Evolutionary conservation across 2,888 invertebrate species (phyloP).

Genomic region (Amphimallon solstitiale): DNA sequence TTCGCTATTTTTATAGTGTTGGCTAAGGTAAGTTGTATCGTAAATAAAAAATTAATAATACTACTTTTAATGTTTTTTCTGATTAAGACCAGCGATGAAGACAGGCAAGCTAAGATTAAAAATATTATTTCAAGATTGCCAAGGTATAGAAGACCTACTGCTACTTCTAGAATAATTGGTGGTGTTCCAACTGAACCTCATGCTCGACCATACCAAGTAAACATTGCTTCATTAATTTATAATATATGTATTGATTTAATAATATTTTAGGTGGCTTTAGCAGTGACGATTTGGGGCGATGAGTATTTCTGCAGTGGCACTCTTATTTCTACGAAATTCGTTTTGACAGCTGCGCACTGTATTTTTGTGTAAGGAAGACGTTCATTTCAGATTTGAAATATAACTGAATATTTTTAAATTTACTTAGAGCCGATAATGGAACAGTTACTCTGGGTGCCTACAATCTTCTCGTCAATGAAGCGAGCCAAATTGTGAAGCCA

Average conservation of each 20-base stretch:
- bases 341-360: conserved; percentile 64
- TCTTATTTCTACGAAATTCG: conserved; percentile 59
- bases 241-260: no score
- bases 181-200: not conserved
- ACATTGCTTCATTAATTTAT: not conserved
- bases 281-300: not conserved
- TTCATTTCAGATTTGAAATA: not conserved
- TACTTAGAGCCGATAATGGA: not conserved
- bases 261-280: no score
- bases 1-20: not conserved
- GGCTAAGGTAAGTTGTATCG: not conserved
- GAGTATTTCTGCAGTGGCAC: conserved; percentile 58
- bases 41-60: not conserved
- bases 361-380: not conserved
- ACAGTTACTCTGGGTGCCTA: conserved; percentile 18
- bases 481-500: not conserved
- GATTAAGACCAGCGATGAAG: not conserved
- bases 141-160: no score
- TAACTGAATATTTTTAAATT: not conserved
- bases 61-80: conserved; percentile 39
- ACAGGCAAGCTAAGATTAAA: no score
- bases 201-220: conserved; percentile 13
- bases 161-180: conserved; percentile 1
- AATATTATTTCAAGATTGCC: no score
- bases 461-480: not conserved